phyloP scores from a whole-genome alignment of 2,888 invertebrate genomes.

The Nemurella pictetii region DNA sequence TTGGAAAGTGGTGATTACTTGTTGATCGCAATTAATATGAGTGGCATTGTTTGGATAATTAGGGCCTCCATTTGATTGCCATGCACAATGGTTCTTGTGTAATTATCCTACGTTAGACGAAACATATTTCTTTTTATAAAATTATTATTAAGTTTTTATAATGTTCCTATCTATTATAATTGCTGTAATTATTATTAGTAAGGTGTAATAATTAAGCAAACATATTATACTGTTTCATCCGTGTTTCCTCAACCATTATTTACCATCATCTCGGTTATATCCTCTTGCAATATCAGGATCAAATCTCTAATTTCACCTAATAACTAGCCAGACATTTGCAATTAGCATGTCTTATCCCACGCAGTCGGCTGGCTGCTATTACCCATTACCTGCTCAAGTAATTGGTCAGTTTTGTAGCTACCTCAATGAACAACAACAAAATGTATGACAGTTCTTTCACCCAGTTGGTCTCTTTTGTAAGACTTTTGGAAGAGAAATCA shows the following conservation, averaged over 20 bases:
- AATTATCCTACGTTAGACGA: constrained; percentile 24
- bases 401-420: not conserved
- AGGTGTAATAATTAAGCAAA: constrained; percentile 32
- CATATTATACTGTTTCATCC: constrained; percentile 24
- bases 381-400: not conserved
- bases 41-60: constrained; percentile 20
- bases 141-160: constrained; percentile 29
- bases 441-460: not conserved
- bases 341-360: constrained; percentile 13
- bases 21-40: constrained; percentile 1
- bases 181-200: constrained; percentile 31
- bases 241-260: constrained; percentile 7
- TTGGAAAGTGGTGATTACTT: constrained; percentile 8
- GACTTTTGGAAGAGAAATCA: not conserved
- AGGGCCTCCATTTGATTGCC: constrained; percentile 4
- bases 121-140: constrained; percentile 11
- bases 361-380: not conserved
- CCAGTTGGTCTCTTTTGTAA: not conserved
- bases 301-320: constrained; percentile 17
- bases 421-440: not conserved
- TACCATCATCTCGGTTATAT: constrained; percentile 21
- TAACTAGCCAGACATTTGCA: not conserved
- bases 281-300: constrained; percentile 18
- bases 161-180: constrained; percentile 31
- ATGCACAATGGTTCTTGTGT: constrained; percentile 21